phyloP scores from a whole-genome alignment of 2,797 vertebrate genomes.

The Pagetopsis macropterus region DNA sequence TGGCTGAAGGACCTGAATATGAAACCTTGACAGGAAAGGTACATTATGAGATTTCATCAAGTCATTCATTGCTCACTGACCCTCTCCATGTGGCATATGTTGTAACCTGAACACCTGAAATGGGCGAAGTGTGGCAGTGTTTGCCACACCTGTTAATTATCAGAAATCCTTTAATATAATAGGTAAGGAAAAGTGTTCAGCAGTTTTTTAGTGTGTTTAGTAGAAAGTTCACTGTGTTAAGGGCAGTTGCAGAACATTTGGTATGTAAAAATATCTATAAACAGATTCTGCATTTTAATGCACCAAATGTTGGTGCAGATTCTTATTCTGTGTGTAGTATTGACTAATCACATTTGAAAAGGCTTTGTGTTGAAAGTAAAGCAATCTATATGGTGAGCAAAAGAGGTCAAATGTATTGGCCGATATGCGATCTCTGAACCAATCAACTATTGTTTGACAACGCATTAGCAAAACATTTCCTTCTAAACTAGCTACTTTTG shows the following conservation, averaged over 20 bases:
- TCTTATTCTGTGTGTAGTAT: too few relatives aligned
- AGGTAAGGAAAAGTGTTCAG: neutral
- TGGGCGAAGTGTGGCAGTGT: neutral
- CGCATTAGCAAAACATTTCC: too few relatives aligned
- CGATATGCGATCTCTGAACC: too few relatives aligned
- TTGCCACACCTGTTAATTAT: neutral
- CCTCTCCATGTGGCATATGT: slow-evolving; percentile 2
- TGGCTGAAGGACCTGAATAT: slow-evolving; percentile 33
- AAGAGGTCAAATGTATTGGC: too few relatives aligned
- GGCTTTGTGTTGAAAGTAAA: too few relatives aligned
- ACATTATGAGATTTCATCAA: slow-evolving; percentile 43
- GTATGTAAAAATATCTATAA: neutral
- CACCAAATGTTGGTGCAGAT: too few relatives aligned
- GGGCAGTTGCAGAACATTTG: neutral
- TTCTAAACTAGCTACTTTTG: too few relatives aligned
- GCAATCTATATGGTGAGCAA: too few relatives aligned
- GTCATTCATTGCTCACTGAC: neutral
- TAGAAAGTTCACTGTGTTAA: neutral
- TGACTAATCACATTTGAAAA: too few relatives aligned
- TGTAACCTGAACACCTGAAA: neutral
- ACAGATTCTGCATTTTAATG: too few relatives aligned
- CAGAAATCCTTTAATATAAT: neutral
- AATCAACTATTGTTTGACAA: too few relatives aligned
- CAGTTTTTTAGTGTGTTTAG: neutral
- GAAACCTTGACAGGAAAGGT: slow-evolving; percentile 46